Evolutionary conservation across 2,797 vertebrate species (phyloP), one percentile per base, ranked within the genome.

Genomic region (Parotocinclus haroldoi): DNA sequence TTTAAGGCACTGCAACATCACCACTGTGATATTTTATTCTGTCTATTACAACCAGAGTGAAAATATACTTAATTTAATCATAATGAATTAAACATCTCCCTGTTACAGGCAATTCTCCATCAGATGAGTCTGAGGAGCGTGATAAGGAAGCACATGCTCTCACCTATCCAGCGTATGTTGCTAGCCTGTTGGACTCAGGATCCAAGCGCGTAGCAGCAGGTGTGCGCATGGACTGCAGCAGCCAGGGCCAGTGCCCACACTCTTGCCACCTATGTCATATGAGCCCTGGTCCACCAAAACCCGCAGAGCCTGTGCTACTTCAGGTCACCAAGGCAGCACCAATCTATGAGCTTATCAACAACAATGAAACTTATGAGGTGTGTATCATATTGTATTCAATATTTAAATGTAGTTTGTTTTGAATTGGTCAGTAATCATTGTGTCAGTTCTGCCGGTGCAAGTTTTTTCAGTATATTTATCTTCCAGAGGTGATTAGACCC

Each of bases 301-400:
- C 89, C 0, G 87, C 92, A 0, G 94, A 97, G 57, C 96, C 96
- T 0, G 91, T 99, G 38, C 89, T 99, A 67, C 87, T 99, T 75
- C 94, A 96, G 76, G 94, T 98, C 79, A 97, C 95, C 72, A 96
- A 96, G 72, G 93, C 97, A 0, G 85, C 92, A 0, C 96, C 96
- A 3, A 89, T 98, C 81, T 98, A 96, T 1, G 96, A 99, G 57
- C 82, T 99, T 76, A 93, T 99, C 77, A 93, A 93, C 83, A 96
- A 96, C 90, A 93, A 93, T 13, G 93, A 96, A 80, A 99, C 97
- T 4, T 96, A 95, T 82, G 91, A 95, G 93, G 97, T 98, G 70
- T 12, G 81, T 74, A 12, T 27, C 27, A 27, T 27, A 27, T 27
- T 27, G 27, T 27, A 27, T 27, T 27, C 27, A 27, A 27, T 2